Evolutionary conservation across 1,140 invertebrate species (phyloP).

Genomic region (Lordiphosa collinella): DNA sequence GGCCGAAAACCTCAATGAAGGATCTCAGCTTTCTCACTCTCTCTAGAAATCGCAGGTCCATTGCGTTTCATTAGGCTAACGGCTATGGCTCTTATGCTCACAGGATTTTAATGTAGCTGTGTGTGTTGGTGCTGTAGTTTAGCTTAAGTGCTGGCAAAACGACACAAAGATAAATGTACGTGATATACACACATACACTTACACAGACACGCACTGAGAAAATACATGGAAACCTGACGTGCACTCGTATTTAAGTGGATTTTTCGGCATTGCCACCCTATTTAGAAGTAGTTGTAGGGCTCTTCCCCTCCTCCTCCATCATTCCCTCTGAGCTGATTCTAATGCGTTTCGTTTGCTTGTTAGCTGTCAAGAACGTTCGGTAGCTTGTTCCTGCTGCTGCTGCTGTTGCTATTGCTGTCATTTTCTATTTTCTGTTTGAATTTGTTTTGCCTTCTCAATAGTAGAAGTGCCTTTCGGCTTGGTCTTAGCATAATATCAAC

Average conservation of each 20-base stretch:
- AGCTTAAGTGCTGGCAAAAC: constrained; percentile 72
- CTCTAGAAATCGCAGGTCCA: constrained; percentile 51
- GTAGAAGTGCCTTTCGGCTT: constrained; percentile 31
- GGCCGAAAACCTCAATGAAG: constrained; percentile 35
- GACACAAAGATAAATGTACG: constrained; percentile 77
- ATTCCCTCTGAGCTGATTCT: constrained; percentile 29
- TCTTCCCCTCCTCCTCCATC: not conserved
- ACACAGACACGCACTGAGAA: constrained; percentile 2
- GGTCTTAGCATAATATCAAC: constrained; percentile 38
- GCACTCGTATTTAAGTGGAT: constrained; percentile 66
- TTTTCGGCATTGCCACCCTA: constrained; percentile 39
- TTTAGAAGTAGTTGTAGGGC: constrained; percentile 22
- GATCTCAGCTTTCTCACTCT: constrained; percentile 1
- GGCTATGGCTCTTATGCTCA: constrained; percentile 42
- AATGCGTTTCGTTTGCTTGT: constrained; percentile 52
- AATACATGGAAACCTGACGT: constrained; percentile 32
- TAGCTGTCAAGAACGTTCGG: constrained; percentile 45
- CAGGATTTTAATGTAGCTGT: constrained; percentile 38
- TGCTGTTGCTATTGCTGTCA: constrained; percentile 33
- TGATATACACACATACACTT: constrained; percentile 49
- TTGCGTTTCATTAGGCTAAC: constrained; percentile 75
- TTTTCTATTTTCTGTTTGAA: constrained; percentile 63
- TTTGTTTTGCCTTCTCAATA: constrained; percentile 41
- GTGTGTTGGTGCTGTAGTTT: constrained; percentile 56
- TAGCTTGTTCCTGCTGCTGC: constrained; percentile 7